phyloP scores from a whole-genome alignment of 2,113 vertebrate species.

The Istiophorus platypterus region DNA sequence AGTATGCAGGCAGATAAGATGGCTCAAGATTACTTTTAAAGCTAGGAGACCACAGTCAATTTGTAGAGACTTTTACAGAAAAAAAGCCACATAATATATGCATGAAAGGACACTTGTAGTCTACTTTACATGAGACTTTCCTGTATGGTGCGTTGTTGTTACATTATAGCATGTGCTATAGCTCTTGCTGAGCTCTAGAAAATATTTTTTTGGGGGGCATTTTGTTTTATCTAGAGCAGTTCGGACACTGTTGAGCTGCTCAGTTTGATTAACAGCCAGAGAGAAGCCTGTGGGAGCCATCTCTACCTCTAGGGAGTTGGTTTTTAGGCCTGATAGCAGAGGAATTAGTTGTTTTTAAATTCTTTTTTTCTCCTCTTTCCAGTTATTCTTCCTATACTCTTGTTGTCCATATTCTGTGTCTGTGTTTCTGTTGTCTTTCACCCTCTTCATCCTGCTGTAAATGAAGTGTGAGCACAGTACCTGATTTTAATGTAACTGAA shows the following conservation, averaged over 20 bases:
- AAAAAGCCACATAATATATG: background rate
- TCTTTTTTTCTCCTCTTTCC: background rate
- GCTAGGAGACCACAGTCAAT: background rate
- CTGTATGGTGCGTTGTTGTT: background rate
- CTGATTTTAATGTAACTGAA: background rate
- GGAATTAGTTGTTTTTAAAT: constrained; percentile 13
- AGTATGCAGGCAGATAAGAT: background rate
- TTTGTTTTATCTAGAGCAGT: constrained; percentile 60
- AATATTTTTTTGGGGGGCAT: constrained; percentile 38
- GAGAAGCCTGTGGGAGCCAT: constrained; percentile 39
- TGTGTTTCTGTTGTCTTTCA: background rate
- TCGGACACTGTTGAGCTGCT: constrained; percentile 29
- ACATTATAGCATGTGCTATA: background rate
- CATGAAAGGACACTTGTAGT: background rate
- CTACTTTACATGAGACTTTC: background rate
- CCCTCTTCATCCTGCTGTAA: constrained; percentile 2
- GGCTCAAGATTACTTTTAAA: background rate
- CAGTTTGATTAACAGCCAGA: constrained; percentile 62
- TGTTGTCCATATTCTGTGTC: background rate
- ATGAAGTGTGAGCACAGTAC: background rate
- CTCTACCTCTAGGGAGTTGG: constrained; percentile 6
- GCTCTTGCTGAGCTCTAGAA: constrained; percentile 7
- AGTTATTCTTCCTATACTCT: background rate
- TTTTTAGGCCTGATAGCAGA: constrained; percentile 7
- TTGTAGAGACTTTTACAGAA: background rate